These are phyloP conservation scores for Zygogramma bicolorata DNA, from an alignment of 2,888 invertebrate genomes.

Conservation along the genomic window DNA sequence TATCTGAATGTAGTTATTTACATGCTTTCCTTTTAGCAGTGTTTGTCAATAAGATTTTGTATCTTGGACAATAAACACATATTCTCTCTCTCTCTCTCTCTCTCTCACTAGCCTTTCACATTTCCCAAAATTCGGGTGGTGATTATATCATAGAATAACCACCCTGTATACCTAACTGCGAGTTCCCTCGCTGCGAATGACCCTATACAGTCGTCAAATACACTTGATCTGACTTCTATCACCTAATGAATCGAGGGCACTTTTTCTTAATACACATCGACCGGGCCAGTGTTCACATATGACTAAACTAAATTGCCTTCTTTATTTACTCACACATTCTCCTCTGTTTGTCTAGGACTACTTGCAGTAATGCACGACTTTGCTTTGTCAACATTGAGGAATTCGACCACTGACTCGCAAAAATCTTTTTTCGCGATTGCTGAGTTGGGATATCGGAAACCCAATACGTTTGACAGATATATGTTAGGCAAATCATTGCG, in stretches of 20 bases:
- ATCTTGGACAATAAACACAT: no score
- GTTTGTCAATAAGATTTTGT: no score
- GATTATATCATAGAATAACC: no score
- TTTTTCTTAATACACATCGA: conserved; percentile 52
- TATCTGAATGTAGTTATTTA: no score
- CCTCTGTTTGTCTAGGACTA: conserved; percentile 60
- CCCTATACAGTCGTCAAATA: conserved; percentile 29
- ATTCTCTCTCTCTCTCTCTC: no score
- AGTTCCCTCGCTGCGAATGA: no score
- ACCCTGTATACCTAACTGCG: no score
- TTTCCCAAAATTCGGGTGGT: no score
- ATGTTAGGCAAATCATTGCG: conserved; percentile 41
- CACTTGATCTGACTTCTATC: conserved; percentile 37
- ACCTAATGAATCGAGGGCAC: conserved; percentile 52
- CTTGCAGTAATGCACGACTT: conserved; percentile 63
- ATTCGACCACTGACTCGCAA: conserved; percentile 60
- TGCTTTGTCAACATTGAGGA: conserved; percentile 57
- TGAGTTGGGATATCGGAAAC: neutral
- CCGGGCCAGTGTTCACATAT: conserved; percentile 47
- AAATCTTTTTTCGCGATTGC: conserved; percentile 40
- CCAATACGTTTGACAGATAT: neutral
- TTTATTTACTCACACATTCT: conserved; percentile 60
- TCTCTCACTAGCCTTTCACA: no score
- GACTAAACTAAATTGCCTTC: conserved; percentile 55
- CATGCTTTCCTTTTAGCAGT: no score